Evolutionary conservation across 2,888 invertebrate species (phyloP), one percentile per base, ranked within the genome.

Genomic region (Synanthedon vespiformis): DNA sequence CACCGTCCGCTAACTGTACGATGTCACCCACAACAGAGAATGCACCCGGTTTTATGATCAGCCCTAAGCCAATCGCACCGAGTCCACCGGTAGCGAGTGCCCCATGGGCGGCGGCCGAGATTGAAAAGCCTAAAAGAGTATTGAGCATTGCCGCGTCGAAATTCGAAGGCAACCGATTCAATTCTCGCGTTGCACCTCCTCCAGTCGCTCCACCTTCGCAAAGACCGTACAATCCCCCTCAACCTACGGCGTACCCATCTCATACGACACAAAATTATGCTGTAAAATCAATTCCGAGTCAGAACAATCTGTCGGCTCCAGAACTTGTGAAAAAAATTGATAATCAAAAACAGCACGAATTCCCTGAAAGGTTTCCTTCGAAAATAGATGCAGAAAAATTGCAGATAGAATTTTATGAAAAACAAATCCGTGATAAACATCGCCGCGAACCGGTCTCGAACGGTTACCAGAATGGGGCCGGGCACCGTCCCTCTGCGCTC

Each of bases 101-200:
- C n/a, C 90, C 76, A 14, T 91, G 91, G 91, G 70, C 79, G 40
- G 66, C 77, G 0, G 69, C 75, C 1, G 80, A 81, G 14, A 70
- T 78, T 3, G 65, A 72, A 47, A 71, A 70, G 60, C 86, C 89
- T 48, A 85, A 85, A 50, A 82, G 89, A 57, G 87, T 88, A 5
- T 70, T 89, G 14, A 88, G 83, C 60, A 72, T 88, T 34, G 88
- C 89, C 16, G 86, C 89, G 0, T 78, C 86, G 18, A 90, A 89
- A 70, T 91, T 90, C 61, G 91, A 91, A 61, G 70, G 61, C 53
- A 73, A 71, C 53, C 63, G 61, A 47, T 57, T 61, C 54, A 54
- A 55, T 49, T 52, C 58, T 51, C 59, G 55, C 16, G 47, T 55
- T 55, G 2, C n/a, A 50, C 56, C 58, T 40, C 55, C 55, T 3